A percentile compares a stretch with the other conserved stretches of the same genome.
Conservation (phyloP, 2,797 vertebrate genomes). For the Zalophus californianus region DNA sequence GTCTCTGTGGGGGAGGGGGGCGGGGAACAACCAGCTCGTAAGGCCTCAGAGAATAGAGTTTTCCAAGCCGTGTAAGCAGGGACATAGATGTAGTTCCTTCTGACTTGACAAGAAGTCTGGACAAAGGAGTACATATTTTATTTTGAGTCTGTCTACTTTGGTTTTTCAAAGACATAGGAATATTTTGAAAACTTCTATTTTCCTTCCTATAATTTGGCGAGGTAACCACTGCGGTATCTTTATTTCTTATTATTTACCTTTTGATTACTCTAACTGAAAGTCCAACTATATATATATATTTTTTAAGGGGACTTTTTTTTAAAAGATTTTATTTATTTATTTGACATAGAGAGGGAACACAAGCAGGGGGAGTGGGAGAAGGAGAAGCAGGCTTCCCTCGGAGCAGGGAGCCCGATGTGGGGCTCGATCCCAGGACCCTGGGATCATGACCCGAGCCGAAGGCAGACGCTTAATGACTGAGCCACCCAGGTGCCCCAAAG, state of each 20-base stretch:
- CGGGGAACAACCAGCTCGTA: neutral
- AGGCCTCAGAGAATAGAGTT: neutral
- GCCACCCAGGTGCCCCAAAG: neutral
- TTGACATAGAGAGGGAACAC: too few relatives aligned
- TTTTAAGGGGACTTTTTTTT: too few relatives aligned
- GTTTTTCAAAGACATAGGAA: neutral
- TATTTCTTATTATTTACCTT: slow-evolving; percentile 37
- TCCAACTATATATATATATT: neutral
- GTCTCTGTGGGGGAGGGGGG: neutral
- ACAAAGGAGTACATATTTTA: neutral
- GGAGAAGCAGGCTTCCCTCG: too few relatives aligned
- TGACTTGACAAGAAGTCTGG: neutral
- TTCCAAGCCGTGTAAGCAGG: neutral
- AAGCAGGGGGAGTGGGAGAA: too few relatives aligned
- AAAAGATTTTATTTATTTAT: too few relatives aligned
- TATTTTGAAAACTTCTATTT: slow-evolving; percentile 48
- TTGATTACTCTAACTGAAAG: slow-evolving; percentile 39
- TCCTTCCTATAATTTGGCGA: neutral
- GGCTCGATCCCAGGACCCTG: too few relatives aligned
- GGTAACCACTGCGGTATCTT: neutral
- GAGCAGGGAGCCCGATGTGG: too few relatives aligned
- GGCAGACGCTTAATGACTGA: too few relatives aligned
- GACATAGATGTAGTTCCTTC: neutral
- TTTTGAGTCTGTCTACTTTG: slow-evolving; percentile 2
- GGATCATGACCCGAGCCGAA: too few relatives aligned